A percentile compares a stretch with the other conserved stretches of the same genome.
These are phyloP conservation scores for Charina bottae DNA, from an alignment of 2,113 vertebrate genomes.

Conservation along the genomic window DNA sequence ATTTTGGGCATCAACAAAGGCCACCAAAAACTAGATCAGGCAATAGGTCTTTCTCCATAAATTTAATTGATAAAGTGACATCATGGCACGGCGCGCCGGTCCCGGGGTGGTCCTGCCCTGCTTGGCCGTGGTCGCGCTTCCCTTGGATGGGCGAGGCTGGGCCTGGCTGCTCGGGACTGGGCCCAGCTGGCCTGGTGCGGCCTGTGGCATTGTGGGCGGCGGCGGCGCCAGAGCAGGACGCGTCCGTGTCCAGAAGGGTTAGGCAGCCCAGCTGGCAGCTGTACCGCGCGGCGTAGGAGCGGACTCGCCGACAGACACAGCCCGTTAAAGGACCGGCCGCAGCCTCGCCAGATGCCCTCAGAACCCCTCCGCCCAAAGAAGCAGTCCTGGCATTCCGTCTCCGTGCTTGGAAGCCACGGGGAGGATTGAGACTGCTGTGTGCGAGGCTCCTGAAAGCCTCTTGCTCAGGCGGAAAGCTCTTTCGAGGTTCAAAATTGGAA, in stretches of 20 bases:
- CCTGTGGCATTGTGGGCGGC: not conserved
- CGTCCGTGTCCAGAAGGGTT: not conserved
- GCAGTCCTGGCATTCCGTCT: not conserved
- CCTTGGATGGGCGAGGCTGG: too few species aligned
- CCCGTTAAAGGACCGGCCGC: not conserved
- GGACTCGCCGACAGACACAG: not conserved
- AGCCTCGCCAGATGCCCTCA: not conserved
- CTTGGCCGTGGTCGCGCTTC: not conserved
- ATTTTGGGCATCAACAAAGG: too few species aligned
- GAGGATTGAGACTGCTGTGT: not conserved
- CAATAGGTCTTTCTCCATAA: too few species aligned
- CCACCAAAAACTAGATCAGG: too few species aligned
- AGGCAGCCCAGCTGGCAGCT: too few species aligned
- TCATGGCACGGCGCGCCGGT: too few species aligned
- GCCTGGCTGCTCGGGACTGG: not conserved
- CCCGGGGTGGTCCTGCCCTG: too few species aligned
- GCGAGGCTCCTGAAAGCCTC: too few species aligned
- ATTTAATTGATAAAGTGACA: too few species aligned
- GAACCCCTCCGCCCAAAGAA: not conserved
- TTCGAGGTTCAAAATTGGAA: conserved; percentile 90
- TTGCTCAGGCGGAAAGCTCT: too few species aligned
- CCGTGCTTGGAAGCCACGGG: not conserved
- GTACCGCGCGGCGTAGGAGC: too few species aligned
- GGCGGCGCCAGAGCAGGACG: not conserved
- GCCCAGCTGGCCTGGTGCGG: not conserved